Base-by-base conservation (phyloP, 2,888 invertebrate species). In the Brachylomia viminalis region DNA sequence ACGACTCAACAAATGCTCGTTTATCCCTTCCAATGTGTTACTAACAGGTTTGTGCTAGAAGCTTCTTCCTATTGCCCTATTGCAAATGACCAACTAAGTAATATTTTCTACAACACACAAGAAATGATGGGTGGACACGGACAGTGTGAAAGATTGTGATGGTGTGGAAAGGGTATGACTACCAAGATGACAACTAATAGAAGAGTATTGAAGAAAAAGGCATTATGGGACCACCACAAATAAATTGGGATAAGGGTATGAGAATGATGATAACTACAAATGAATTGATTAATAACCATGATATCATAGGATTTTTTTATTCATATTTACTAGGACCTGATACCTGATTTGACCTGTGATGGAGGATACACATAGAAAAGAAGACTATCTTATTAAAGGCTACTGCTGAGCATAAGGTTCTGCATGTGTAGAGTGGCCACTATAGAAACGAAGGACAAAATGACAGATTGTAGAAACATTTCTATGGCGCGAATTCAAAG, bases 1-100 rank as follows among this genome's bases (percentile, higher is more conserved):
- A 58, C 67, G 42, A 80, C 30, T 70, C 54, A 66, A 70, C 49
- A 66, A 69, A 45, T 17, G 38, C 47, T 54, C 38, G 49, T 58
- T 64, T 33, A 64, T 17, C 73, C 79, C 54, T 52, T 27, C 56
- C 17, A 61, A 38, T 27, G n/a, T 30, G 59, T 38, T 54, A 42
- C 42, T 47, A 54, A 56, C 42, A 27, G 42, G 54, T 45, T 56
- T 77, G n/a, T 58, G 4, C 70, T 64, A 54, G 70, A 77, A 77
- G 64, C 64, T 77, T 58, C 70, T 38, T 20, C n/a, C 23, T 17
- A 56, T 47, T 45, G 30, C 10, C 8, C 30, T 27, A 23, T 38
- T 59, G 58, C 23, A 20, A 38, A 38, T 11, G 30, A 15, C 23
- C 20, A 23, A 69, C n/a, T 4, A 10, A 23, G 20, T 33, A 5